Percentiles rank a stretch among this genome's conserved stretches.
Evolutionary conservation across 2,113 vertebrate species (phyloP).

Genomic region (Corythoichthys intestinalis): DNA sequence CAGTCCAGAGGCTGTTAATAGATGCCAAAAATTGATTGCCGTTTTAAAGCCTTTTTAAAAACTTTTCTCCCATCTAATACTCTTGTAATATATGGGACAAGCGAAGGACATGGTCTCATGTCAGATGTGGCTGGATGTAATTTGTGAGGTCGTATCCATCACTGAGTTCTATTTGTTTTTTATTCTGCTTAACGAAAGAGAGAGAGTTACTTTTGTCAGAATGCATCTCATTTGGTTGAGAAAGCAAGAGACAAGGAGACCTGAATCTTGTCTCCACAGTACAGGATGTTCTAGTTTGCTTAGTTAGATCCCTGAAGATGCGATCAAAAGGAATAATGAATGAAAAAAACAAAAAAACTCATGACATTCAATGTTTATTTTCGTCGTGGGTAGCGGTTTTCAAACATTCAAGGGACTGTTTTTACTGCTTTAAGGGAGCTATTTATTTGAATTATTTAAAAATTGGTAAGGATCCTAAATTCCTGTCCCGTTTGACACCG

Average conservation of each 20-base stretch:
- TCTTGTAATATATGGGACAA: conserved; percentile 31
- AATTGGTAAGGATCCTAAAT: not conserved
- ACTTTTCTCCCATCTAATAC: conserved; percentile 41
- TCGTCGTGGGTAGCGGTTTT: not conserved
- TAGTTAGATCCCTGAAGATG: not conserved
- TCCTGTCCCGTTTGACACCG: not conserved
- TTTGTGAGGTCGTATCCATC: conserved; percentile 28
- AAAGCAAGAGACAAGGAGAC: conserved; percentile 10
- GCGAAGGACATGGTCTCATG: conserved; percentile 36
- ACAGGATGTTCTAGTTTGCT: conserved; percentile 29
- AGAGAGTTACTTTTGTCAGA: conserved; percentile 28
- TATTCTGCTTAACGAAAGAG: conserved; percentile 22
- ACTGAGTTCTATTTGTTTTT: conserved; percentile 18
- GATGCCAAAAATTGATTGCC: conserved; percentile 49
- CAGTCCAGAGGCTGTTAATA: conserved; percentile 31
- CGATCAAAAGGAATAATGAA: conserved; percentile 14
- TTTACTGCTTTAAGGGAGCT: not conserved
- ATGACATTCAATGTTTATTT: not conserved
- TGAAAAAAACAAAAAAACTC: not conserved
- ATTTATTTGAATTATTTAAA: not conserved
- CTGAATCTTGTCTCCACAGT: conserved; percentile 15
- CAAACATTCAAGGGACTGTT: not conserved
- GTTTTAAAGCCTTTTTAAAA: conserved; percentile 40
- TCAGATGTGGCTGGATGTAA: conserved; percentile 37
- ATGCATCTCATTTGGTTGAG: conserved; percentile 8